Evolutionary conservation across 1,140 invertebrate genomes (phyloP).

Genomic region (Pemphigus obesinymphae): DNA sequence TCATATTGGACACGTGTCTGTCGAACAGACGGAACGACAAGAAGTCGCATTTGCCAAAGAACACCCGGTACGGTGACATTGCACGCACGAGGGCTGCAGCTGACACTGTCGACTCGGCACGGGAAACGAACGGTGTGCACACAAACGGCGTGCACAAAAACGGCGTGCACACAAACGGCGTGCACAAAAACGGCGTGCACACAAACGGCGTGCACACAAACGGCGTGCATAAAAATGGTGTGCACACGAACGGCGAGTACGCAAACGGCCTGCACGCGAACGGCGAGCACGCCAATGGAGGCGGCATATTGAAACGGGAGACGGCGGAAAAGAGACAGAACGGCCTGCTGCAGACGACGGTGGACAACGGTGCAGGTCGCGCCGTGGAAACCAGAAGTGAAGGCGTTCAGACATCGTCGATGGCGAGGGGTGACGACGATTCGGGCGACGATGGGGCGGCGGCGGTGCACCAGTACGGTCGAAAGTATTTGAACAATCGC

Average conservation of each 20-base stretch:
- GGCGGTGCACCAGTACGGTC: not conserved
- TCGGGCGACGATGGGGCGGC: not conserved
- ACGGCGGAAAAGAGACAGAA: not conserved
- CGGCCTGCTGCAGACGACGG: constrained; percentile 25
- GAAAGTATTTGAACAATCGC: not conserved
- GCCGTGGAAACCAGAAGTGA: constrained; percentile 14
- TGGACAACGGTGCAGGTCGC: not conserved
- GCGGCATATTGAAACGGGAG: not conserved
- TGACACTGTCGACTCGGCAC: not conserved
- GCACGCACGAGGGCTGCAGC: not conserved
- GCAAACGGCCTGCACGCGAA: not conserved
- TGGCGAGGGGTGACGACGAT: not conserved
- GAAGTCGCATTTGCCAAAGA: constrained; percentile 12
- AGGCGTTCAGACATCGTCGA: not conserved
- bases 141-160: not conserved
- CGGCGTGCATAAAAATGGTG: too few species aligned
- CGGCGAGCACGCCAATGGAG: not conserved
- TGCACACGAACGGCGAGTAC: not conserved
- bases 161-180: not conserved
- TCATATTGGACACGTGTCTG: constrained; percentile 42
- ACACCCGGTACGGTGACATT: constrained; percentile 8
- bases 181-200: not conserved
- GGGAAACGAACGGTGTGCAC: not conserved
- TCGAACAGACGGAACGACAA: constrained; percentile 17
- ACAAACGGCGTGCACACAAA: not conserved